Evolutionary conservation across 2,113 vertebrate genomes (phyloP).

Genomic region (Rhea pennata): DNA sequence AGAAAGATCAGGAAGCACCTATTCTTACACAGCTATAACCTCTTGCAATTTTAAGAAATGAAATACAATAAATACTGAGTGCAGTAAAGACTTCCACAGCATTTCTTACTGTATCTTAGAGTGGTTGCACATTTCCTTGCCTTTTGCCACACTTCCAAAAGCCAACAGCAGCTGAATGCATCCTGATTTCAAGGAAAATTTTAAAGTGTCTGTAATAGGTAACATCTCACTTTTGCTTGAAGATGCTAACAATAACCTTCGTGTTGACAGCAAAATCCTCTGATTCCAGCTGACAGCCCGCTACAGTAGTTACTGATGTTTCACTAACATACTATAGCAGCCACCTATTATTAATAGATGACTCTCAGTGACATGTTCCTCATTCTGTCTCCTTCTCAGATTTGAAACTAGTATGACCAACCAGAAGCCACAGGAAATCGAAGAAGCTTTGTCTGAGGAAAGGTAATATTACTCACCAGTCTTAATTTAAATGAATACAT

Average conservation of each 20-base stretch:
- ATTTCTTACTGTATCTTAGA: background rate
- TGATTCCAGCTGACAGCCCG: rapidly evolving
- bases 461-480: background rate
- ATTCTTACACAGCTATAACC: background rate
- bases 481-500: background rate
- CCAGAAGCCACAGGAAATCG: rapidly evolving
- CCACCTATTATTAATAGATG: background rate
- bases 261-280: rapidly evolving
- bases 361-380: background rate
- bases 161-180: rapidly evolving
- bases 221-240: background rate
- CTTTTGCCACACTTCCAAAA: background rate
- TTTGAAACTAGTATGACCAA: rapidly evolving
- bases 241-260: background rate
- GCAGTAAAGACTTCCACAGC: rapidly evolving
- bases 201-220: background rate
- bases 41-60: background rate
- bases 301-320: background rate
- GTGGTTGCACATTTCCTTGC: rapidly evolving
- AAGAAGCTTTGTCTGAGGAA: background rate
- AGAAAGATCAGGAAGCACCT: background rate
- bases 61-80: background rate
- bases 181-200: background rate
- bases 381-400: background rate
- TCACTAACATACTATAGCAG: background rate